phyloP scores from a whole-genome alignment of 2,797 vertebrate genomes.

The Orestias chungarensis region DNA sequence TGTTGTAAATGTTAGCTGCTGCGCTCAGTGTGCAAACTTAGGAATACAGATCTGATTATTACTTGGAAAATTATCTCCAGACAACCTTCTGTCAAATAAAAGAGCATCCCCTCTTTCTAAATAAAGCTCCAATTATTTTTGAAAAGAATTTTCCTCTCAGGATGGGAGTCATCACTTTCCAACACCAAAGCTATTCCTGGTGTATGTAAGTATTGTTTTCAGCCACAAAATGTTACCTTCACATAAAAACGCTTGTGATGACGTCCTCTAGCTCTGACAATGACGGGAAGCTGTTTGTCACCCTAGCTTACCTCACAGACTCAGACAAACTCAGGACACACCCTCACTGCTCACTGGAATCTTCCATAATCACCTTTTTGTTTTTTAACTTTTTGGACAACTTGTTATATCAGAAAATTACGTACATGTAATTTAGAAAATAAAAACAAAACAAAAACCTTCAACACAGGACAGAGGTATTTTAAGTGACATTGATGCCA shows the following conservation, averaged over 20 bases:
- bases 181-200: conserved; percentile 78
- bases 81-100: conserved; percentile 62
- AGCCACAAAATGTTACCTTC: conserved; percentile 72
- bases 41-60: conserved; percentile 60
- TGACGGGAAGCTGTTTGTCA: conserved; percentile 83
- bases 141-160: conserved; percentile 69
- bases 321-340: conserved; percentile 57
- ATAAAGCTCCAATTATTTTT: conserved; percentile 58
- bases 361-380: conserved; percentile 36
- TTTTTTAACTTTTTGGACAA: conserved; percentile 26
- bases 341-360: conserved; percentile 39
- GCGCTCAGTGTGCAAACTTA: conserved; percentile 52
- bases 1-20: conserved; percentile 65
- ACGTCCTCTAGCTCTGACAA: conserved; percentile 76
- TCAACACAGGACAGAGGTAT: background rate
- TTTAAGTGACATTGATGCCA: background rate
- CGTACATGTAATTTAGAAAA: background rate
- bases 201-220: conserved; percentile 77
- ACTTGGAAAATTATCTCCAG: conserved; percentile 60
- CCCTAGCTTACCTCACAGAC: conserved; percentile 49
- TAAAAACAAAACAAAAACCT: background rate
- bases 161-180: conserved; percentile 77
- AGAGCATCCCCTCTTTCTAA: conserved; percentile 65
- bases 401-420: conserved; percentile 1
- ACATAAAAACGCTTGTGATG: conserved; percentile 72